Percentiles rank a stretch among this genome's conserved stretches.
Conservation (phyloP, 2,797 vertebrate species). For the Acestrorhynchus altus region DNA sequence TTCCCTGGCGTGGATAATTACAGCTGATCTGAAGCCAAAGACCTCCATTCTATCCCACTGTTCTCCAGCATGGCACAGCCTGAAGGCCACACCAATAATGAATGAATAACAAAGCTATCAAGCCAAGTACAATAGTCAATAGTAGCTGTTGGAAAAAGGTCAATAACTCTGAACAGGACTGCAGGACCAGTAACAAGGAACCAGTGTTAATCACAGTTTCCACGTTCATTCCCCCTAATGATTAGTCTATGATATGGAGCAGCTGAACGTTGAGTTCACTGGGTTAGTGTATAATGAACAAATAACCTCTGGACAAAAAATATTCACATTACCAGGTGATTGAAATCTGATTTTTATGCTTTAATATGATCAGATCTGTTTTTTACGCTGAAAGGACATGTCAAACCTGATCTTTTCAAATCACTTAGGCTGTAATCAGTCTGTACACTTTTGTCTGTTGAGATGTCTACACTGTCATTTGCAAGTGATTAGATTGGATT, state of each 20-base stretch:
- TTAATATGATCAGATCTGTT: no score
- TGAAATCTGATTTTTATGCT: no score
- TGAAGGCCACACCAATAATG: constrained; percentile 70
- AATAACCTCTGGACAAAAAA: not conserved
- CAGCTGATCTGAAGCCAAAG: constrained; percentile 65
- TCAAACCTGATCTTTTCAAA: no score
- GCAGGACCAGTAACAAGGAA: constrained; percentile 58
- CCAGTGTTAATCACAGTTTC: constrained; percentile 56
- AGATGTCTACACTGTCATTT: no score
- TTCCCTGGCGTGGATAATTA: constrained; percentile 67
- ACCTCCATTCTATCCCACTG: constrained; percentile 50
- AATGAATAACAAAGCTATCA: constrained; percentile 70
- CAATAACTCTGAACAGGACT: constrained; percentile 29
- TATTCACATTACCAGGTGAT: no score
- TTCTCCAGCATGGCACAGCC: constrained; percentile 68
- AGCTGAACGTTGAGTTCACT: not conserved
- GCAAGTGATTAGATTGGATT: no score
- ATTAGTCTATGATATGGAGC: not conserved
- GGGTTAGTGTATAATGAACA: not conserved
- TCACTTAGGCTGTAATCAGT: no score
- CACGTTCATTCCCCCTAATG: not conserved
- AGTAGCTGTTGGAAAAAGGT: constrained; percentile 60
- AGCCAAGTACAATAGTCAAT: constrained; percentile 60
- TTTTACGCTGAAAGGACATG: no score
- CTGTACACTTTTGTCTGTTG: no score